A percentile compares a stretch with the other conserved stretches of the same genome.
These are phyloP conservation scores for Mesorhabditis sp. DNA, from an alignment of 2,888 invertebrate genomes.

Conservation along the genomic window DNA sequence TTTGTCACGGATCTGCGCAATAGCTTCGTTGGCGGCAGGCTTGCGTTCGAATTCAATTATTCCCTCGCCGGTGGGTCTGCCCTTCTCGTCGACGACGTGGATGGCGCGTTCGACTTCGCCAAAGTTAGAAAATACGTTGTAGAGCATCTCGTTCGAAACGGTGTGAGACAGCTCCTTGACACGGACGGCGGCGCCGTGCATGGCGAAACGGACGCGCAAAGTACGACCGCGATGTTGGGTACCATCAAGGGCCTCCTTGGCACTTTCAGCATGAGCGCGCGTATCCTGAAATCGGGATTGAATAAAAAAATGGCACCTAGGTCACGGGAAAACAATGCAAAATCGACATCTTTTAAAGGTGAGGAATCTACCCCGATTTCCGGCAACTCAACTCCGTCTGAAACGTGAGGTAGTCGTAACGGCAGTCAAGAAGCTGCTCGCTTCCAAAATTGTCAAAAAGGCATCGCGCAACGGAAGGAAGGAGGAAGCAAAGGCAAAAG, in stretches of 20 bases:
- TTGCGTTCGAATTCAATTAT: conserved; percentile 93
- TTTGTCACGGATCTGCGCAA: conserved; percentile 83
- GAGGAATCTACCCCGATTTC: too few relatives aligned
- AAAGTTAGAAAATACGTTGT: conserved; percentile 66
- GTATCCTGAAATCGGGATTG: conserved; percentile 70
- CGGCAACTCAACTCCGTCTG: too few relatives aligned
- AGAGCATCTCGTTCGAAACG: conserved; percentile 89
- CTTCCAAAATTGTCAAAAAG: too few relatives aligned
- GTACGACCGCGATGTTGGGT: conserved; percentile 68
- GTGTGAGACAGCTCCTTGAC: conserved; percentile 86
- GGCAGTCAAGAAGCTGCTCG: too few relatives aligned
- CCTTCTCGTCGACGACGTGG: conserved; percentile 91
- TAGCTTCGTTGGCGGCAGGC: conserved; percentile 80
- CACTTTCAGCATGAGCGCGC: conserved; percentile 84
- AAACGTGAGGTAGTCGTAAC: too few relatives aligned
- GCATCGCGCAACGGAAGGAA: too few relatives aligned
- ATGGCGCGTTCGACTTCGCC: conserved; percentile 78
- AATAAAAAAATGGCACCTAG: too few relatives aligned
- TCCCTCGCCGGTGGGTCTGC: conserved; percentile 91
- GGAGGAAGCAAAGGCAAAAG: too few relatives aligned
- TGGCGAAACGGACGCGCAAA: conserved; percentile 83
- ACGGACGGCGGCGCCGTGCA: conserved; percentile 81
- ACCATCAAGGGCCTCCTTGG: conserved; percentile 89
- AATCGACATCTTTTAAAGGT: too few relatives aligned
- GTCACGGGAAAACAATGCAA: too few relatives aligned